Conservation (phyloP, 2,888 invertebrate species). For the Mesorhabditis belari region DNA sequence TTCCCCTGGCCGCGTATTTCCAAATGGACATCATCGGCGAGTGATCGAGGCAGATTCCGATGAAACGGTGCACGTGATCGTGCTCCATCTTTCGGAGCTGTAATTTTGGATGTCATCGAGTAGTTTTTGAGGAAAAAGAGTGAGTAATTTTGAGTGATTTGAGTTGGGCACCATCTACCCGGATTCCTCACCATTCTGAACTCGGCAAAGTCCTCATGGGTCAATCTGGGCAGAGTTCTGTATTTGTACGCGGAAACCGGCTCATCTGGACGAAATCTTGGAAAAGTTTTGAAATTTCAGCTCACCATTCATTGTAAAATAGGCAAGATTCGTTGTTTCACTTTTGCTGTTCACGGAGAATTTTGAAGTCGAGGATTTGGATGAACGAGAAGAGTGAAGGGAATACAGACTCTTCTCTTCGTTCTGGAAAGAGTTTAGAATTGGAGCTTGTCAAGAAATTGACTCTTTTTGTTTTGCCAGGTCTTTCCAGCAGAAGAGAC, state of each 20-base stretch:
- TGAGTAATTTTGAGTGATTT: no score
- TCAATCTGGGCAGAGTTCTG: not conserved
- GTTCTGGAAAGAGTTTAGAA: no score
- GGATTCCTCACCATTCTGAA: not conserved
- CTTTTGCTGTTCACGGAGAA: no score
- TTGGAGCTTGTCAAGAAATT: no score
- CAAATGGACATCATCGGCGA: conserved; percentile 38
- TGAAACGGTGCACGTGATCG: conserved; percentile 41
- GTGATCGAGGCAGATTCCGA: conserved; percentile 43
- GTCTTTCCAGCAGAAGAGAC: conserved; percentile 7
- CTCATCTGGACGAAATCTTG: not conserved
- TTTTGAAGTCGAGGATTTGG: not conserved
- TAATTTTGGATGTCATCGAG: conserved; percentile 1
- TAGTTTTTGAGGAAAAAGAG: no score
- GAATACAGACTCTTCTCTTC: not conserved
- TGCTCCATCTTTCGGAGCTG: conserved; percentile 35
- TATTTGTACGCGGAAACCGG: not conserved
- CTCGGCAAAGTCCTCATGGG: not conserved
- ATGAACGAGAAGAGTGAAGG: not conserved
- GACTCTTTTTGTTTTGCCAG: not conserved
- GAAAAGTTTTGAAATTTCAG: not conserved
- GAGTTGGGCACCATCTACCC: no score
- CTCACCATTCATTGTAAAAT: not conserved
- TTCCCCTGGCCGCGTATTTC: conserved; percentile 41
- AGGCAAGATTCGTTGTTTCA: not conserved